Evolutionary conservation across 1,140 invertebrate genomes (phyloP).

Genomic region (Ephestia elutella): DNA sequence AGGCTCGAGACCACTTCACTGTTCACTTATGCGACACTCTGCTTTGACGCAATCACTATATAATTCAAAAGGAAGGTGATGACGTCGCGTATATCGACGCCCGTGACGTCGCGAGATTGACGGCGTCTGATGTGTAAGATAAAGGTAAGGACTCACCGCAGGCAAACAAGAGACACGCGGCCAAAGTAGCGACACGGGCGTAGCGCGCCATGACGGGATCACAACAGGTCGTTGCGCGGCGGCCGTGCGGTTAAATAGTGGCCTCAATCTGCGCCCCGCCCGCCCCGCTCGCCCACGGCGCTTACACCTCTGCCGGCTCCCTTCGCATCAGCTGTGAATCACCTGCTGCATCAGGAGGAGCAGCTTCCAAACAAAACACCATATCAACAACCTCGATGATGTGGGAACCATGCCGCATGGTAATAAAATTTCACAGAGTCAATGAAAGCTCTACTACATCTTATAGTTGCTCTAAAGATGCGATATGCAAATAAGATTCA

Average conservation of each 20-base stretch:
- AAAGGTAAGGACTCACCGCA: conserved; percentile 74
- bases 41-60: conserved; percentile 51
- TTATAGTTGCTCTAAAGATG: too few relatives aligned
- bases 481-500: too few relatives aligned
- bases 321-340: conserved; percentile 68
- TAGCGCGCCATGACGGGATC: conserved; percentile 76
- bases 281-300: conserved; percentile 64
- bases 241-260: conserved; percentile 71
- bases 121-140: conserved; percentile 59
- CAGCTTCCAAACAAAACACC: background rate
- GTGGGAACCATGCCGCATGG: too few relatives aligned
- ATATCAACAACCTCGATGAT: too few relatives aligned
- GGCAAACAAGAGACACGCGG: conserved; percentile 72
- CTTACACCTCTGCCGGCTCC: conserved; percentile 61
- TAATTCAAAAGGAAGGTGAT: conserved; percentile 41
- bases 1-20: conserved; percentile 57
- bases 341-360: conserved; percentile 52
- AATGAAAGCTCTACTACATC: too few relatives aligned
- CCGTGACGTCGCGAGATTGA: conserved; percentile 64
- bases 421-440: too few relatives aligned
- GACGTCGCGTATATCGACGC: conserved; percentile 32
- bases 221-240: conserved; percentile 75
- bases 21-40: conserved; percentile 58
- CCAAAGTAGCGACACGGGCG: conserved; percentile 73
- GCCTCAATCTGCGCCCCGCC: conserved; percentile 72